Evolutionary conservation across 2,888 invertebrate genomes (phyloP).

Genomic region (Phoenoteleia sp.): DNA sequence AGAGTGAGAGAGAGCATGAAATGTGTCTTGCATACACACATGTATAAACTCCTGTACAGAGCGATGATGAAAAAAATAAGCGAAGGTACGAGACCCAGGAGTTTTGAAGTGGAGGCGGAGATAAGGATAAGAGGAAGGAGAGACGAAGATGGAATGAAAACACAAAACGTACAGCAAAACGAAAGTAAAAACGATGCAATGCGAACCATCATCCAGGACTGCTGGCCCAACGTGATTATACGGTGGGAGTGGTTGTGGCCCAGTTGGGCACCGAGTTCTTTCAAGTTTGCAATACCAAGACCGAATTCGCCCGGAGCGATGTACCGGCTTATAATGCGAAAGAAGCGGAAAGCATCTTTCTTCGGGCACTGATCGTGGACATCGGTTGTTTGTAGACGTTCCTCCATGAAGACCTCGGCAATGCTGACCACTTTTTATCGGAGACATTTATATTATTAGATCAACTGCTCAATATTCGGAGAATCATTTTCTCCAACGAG

Average conservation of each 20-base stretch:
- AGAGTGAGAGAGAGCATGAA: neutral
- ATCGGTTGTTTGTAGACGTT: conserved; percentile 39
- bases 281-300: conserved; percentile 73
- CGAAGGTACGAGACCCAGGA: conserved; percentile 10
- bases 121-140: conserved; percentile 58
- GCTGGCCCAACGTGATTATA: conserved; percentile 78
- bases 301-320: conserved; percentile 71
- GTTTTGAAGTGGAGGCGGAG: conserved; percentile 62
- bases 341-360: conserved; percentile 72
- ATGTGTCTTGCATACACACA: neutral
- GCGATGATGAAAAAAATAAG: conserved; percentile 1
- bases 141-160: conserved; percentile 65
- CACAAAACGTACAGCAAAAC: conserved; percentile 67
- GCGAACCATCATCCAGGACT: conserved; percentile 72
- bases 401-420: conserved; percentile 16
- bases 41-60: conserved; percentile 27
- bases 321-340: conserved; percentile 71
- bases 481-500: conserved; percentile 41
- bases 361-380: conserved; percentile 68
- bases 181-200: conserved; percentile 72
- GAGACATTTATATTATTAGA: conserved; percentile 62
- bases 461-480: conserved; percentile 53
- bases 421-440: conserved; percentile 56
- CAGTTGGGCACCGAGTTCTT: conserved; percentile 77
- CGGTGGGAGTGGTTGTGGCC: conserved; percentile 80